Percentiles rank a stretch among this genome's conserved stretches.
Conservation (phyloP, 2,888 invertebrate species). For the Zelleria hepariella region DNA sequence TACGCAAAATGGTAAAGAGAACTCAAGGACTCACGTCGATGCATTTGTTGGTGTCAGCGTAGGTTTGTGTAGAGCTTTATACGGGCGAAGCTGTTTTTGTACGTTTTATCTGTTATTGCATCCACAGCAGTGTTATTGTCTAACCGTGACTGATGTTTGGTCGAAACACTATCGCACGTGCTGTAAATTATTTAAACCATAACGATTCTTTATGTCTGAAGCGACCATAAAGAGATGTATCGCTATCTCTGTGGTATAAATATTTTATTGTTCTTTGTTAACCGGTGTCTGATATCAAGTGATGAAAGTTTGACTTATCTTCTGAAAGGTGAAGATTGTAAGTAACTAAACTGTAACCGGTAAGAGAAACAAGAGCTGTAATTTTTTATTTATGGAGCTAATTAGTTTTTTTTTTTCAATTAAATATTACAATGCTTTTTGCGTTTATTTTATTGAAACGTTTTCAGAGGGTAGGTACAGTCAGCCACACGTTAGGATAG, state of each 20-base stretch:
- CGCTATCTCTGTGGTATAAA: not conserved
- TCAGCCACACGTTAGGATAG: no score
- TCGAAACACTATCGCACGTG: slow-evolving; percentile 26
- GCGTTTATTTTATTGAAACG: no score
- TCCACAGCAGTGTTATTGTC: slow-evolving; percentile 34
- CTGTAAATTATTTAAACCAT: slow-evolving; percentile 8
- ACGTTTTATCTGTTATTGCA: slow-evolving; percentile 58
- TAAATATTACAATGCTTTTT: no score
- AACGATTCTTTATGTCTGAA: not conserved
- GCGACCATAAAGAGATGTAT: not conserved
- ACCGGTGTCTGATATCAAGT: not conserved
- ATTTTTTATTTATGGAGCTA: no score
- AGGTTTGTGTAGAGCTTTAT: not conserved
- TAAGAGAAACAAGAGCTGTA: no score
- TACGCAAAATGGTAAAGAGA: no score
- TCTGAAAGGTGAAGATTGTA: no score
- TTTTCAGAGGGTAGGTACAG: no score
- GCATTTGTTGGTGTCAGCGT: slow-evolving; percentile 5
- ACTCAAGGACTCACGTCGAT: no score
- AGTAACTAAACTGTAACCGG: no score
- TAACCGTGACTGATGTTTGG: slow-evolving; percentile 41
- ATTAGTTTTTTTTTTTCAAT: no score
- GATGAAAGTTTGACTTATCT: not conserved
- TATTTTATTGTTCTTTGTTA: not conserved
- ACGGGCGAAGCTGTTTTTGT: slow-evolving; percentile 27